Conservation (phyloP, 2,888 invertebrate genomes). For the Euproctis similis region DNA sequence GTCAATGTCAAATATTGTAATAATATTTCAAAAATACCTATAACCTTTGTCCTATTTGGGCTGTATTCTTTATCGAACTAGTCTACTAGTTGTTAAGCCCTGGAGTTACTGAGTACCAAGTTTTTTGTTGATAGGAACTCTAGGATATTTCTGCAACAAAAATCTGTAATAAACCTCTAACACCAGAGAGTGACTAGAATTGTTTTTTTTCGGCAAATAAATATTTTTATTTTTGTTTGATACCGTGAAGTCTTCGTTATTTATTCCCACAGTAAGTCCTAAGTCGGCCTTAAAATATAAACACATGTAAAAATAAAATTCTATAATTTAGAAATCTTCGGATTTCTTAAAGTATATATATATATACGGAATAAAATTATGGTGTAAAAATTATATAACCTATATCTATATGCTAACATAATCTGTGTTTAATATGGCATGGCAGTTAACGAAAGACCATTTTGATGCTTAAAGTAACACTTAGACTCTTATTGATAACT, state of each 20-base stretch:
- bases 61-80: constrained; percentile 16
- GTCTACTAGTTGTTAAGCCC: constrained; percentile 37
- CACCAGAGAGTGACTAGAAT: constrained; percentile 43
- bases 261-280: constrained; percentile 64
- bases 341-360: constrained; percentile 47
- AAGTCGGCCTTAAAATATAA: constrained; percentile 73
- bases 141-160: constrained; percentile 15
- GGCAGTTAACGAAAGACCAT: constrained; percentile 39
- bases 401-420: constrained; percentile 25
- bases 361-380: constrained; percentile 47
- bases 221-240: constrained; percentile 3
- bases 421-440: constrained; percentile 36
- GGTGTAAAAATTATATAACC: constrained; percentile 37
- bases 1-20: too few species aligned
- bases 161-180: constrained; percentile 21
- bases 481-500: constrained; percentile 47
- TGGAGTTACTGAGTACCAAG: too few species aligned
- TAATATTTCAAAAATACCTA: too few species aligned
- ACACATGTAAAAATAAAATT: constrained; percentile 65
- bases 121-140: too few species aligned
- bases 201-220: constrained; percentile 15
- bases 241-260: constrained; percentile 20
- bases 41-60: constrained; percentile 14
- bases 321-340: constrained; percentile 51
- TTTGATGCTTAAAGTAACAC: constrained; percentile 37